A percentile compares a stretch with the other conserved stretches of the same genome.
Conservation (phyloP, 2,113 vertebrate genomes). For the Hippocampus mohnikei region DNA sequence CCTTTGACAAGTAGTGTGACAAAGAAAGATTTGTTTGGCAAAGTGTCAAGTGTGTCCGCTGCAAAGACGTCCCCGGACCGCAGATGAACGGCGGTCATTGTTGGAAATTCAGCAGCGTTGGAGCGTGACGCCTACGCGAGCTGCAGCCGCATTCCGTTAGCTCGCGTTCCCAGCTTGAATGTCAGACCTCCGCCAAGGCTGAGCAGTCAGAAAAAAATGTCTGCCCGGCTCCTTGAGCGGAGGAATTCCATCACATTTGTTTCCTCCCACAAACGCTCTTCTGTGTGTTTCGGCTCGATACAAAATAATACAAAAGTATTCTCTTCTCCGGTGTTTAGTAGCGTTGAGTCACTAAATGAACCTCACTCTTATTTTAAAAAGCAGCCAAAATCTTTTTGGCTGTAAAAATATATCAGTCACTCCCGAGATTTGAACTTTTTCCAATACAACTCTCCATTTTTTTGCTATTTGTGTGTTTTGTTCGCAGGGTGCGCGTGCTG, state of each 20-base stretch:
- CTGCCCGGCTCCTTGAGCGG: not conserved
- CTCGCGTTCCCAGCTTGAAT: not conserved
- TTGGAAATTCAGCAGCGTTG: not conserved
- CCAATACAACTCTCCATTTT: too few species aligned
- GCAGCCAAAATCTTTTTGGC: too few species aligned
- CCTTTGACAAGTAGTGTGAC: slow-evolving; percentile 2
- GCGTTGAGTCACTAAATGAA: too few species aligned
- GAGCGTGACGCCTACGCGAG: not conserved
- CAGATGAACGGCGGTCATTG: slow-evolving; percentile 1
- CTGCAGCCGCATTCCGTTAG: not conserved
- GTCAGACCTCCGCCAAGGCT: not conserved
- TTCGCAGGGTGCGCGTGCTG: slow-evolving; percentile 81
- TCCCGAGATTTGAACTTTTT: too few species aligned
- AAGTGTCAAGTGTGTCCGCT: not conserved
- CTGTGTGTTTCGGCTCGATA: too few species aligned
- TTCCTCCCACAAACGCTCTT: too few species aligned
- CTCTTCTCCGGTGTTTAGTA: too few species aligned
- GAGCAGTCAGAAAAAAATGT: not conserved
- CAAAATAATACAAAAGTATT: too few species aligned
- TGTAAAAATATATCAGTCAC: too few species aligned
- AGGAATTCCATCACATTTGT: not conserved
- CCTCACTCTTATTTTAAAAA: too few species aligned
- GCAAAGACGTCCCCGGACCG: slow-evolving; percentile 5
- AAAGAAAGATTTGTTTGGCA: slow-evolving; percentile 45
- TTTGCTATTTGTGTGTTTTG: not conserved